Evolutionary conservation across 2,888 invertebrate genomes (phyloP).

Genomic region (Platerodrilus igneus): DNA sequence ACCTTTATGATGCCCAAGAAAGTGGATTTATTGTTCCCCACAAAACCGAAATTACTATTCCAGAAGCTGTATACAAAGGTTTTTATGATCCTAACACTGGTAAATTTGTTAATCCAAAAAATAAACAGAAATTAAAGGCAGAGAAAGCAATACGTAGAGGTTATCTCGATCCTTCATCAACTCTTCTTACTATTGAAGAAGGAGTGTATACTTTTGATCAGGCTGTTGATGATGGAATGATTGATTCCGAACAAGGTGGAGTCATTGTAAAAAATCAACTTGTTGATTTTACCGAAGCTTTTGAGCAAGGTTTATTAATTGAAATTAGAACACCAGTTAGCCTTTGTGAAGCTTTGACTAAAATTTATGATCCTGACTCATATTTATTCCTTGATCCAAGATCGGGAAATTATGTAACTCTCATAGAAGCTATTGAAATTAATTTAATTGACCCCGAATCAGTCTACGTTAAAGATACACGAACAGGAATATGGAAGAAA

Average conservation of each 20-base stretch:
- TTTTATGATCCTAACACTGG: constrained; percentile 82
- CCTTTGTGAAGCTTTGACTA: constrained; percentile 74
- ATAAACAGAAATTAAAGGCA: constrained; percentile 73
- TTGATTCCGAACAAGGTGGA: constrained; percentile 71
- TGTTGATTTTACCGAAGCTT: constrained; percentile 78
- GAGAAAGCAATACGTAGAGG: constrained; percentile 81
- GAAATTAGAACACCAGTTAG: constrained; percentile 79
- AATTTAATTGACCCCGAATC: constrained; percentile 81
- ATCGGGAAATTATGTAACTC: constrained; percentile 69
- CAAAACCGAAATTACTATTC: constrained; percentile 76
- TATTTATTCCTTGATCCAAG: constrained; percentile 80
- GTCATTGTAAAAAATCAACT: constrained; percentile 56
- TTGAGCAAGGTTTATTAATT: constrained; percentile 75
- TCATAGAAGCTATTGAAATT: constrained; percentile 76
- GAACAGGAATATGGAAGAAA: constrained; percentile 70
- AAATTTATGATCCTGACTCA: constrained; percentile 72
- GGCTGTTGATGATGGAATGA: constrained; percentile 71
- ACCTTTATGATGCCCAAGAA: constrained; percentile 78
- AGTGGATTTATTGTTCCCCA: constrained; percentile 77
- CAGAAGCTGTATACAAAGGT: constrained; percentile 89
- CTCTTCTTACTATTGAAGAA: constrained; percentile 78
- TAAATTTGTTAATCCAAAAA: constrained; percentile 73
- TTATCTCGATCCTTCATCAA: constrained; percentile 78
- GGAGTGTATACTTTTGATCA: constrained; percentile 77
- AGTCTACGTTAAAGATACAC: constrained; percentile 74